These are phyloP conservation scores for Philypnodon macrostomus DNA, from an alignment of 2,797 vertebrate genomes.

Conservation along the genomic window DNA sequence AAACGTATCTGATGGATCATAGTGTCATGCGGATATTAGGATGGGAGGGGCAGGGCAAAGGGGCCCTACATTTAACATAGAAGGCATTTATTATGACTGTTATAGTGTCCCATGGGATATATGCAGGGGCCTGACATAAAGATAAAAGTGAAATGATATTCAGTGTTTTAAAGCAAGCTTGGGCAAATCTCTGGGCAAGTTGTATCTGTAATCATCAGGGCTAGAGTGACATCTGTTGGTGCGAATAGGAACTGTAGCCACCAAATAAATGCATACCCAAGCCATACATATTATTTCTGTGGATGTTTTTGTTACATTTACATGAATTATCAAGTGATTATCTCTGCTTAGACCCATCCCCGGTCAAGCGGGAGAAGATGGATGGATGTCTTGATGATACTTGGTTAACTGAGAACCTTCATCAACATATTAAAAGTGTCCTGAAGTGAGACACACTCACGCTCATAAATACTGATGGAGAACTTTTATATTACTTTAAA, in stretches of 20 bases:
- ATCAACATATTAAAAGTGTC: too few species aligned
- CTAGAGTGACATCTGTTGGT: slow-evolving; percentile 57
- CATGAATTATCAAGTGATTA: too few species aligned
- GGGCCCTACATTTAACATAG: slow-evolving; percentile 41
- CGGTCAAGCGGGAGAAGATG: too few species aligned
- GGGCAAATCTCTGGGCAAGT: background rate
- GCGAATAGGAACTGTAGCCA: slow-evolving; percentile 20
- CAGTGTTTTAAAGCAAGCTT: too few species aligned
- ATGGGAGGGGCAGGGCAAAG: slow-evolving; percentile 24
- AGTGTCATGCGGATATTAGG: slow-evolving; percentile 60
- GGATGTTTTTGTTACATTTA: too few species aligned
- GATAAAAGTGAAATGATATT: slow-evolving; percentile 1
- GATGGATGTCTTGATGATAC: too few species aligned
- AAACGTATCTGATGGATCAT: slow-evolving; percentile 53
- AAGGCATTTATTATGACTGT: slow-evolving; percentile 11
- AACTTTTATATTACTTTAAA: slow-evolving; percentile 64
- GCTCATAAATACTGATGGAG: slow-evolving; percentile 15
- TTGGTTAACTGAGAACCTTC: too few species aligned
- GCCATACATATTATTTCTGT: too few species aligned
- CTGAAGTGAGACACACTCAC: slow-evolving; percentile 10
- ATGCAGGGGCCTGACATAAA: slow-evolving; percentile 35
- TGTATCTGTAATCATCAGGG: slow-evolving; percentile 1
- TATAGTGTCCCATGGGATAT: background rate
- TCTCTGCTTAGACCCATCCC: too few species aligned
- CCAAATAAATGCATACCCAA: too few species aligned